Evolutionary conservation across 1,140 invertebrate genomes (phyloP).

Genomic region (Lycorma delicatula): DNA sequence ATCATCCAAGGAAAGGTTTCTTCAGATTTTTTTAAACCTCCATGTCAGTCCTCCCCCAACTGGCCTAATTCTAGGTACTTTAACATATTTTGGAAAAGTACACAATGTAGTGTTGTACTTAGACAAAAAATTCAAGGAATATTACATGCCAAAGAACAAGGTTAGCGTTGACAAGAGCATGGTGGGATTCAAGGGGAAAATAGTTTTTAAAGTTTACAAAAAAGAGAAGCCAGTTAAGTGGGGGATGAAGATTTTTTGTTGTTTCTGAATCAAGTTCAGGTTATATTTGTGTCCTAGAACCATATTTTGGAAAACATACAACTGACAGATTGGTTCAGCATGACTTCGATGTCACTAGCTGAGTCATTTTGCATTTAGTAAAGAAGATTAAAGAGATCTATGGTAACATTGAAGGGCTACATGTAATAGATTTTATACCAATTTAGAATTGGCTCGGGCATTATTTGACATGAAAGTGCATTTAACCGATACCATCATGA

Average conservation of each 20-base stretch:
- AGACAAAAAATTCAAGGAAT: not conserved
- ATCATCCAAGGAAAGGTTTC: not conserved
- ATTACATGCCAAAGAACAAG: not conserved
- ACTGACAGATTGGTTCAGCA: not conserved
- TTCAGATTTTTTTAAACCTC: not conserved
- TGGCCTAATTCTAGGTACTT: not conserved
- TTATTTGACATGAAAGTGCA: conserved; percentile 6
- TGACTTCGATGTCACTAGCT: too few species aligned
- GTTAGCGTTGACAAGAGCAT: not conserved
- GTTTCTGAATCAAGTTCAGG: not conserved
- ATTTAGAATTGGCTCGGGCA: not conserved
- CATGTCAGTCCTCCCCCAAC: not conserved
- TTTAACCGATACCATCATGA: conserved; percentile 1
- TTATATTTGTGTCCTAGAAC: conserved; percentile 1
- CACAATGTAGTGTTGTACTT: not conserved
- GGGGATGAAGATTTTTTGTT: not conserved
- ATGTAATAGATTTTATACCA: conserved; percentile 9
- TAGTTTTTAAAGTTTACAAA: conserved; percentile 5
- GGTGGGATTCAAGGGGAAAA: not conserved
- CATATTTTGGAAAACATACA: not conserved
- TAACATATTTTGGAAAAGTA: not conserved
- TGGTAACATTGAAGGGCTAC: not conserved
- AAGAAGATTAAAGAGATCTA: not conserved
- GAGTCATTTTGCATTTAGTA: not conserved
- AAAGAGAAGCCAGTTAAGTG: too few species aligned